Evolutionary conservation across 2,797 vertebrate species (phyloP).

Genomic region (Acipenser transmontanus): DNA sequence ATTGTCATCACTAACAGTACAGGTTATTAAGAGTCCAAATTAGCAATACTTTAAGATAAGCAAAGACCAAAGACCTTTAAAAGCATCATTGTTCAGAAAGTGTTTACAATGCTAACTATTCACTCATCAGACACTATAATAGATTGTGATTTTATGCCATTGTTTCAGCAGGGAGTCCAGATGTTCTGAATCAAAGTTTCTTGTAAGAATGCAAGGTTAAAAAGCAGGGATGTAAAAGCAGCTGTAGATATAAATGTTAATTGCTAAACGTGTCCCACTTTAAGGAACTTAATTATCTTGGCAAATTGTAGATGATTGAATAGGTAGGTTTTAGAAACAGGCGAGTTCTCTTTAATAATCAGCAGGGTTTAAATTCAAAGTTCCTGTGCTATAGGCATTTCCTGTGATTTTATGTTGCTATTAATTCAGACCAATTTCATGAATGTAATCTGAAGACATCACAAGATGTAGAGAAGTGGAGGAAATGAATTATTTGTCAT

Average conservation of each 20-base stretch:
- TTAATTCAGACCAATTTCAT: slow-evolving; percentile 12
- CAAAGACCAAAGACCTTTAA: slow-evolving; percentile 80
- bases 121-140: slow-evolving; percentile 75
- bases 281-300: slow-evolving; percentile 33
- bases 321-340: slow-evolving; percentile 28
- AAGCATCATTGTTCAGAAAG: slow-evolving; percentile 64
- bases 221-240: slow-evolving; percentile 32
- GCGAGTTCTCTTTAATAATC: slow-evolving; percentile 14
- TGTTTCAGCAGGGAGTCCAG: slow-evolving; percentile 72
- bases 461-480: neutral
- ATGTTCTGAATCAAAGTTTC: slow-evolving; percentile 63
- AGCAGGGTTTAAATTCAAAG: slow-evolving; percentile 1
- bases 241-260: slow-evolving; percentile 21
- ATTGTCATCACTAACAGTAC: too few species aligned
- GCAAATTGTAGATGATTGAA: slow-evolving; percentile 43
- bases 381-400: slow-evolving; percentile 13
- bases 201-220: slow-evolving; percentile 39
- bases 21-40: too few species aligned
- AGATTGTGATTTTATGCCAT: slow-evolving; percentile 57
- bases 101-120: slow-evolving; percentile 64
- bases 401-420: slow-evolving; percentile 14
- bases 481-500: neutral
- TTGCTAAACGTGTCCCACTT: slow-evolving; percentile 31
- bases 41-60: slow-evolving; percentile 57
- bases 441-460: neutral